phyloP scores from a whole-genome alignment of 2,797 vertebrate species.

The Spea hammondii region DNA sequence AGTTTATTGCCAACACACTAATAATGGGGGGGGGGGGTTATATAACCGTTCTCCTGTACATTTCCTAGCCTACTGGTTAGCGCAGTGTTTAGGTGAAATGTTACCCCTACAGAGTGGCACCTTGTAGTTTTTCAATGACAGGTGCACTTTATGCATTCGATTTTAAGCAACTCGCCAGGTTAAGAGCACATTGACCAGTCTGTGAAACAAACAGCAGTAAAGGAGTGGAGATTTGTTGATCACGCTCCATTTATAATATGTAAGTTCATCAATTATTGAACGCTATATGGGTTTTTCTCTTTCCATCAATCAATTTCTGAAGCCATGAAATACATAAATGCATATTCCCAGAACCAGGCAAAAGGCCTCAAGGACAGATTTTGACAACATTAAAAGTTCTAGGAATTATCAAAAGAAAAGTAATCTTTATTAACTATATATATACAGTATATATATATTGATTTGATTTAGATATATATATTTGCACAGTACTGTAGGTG shows the following conservation, averaged over 20 bases:
- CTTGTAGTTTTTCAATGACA: too few relatives aligned
- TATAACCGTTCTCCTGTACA: too few relatives aligned
- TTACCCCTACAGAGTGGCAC: too few relatives aligned
- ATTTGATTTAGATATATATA: too few relatives aligned
- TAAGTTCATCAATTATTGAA: constrained; percentile 59
- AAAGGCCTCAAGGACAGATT: constrained; percentile 26
- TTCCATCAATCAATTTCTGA: constrained; percentile 52
- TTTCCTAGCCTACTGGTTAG: too few relatives aligned
- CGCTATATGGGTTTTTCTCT: constrained; percentile 51
- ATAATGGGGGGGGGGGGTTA: too few relatives aligned
- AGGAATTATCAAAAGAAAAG: constrained; percentile 15
- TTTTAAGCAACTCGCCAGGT: neutral
- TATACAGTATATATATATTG: constrained; percentile 2
- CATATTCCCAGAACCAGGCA: constrained; percentile 45
- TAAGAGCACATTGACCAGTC: constrained; percentile 3
- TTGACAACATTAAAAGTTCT: constrained; percentile 40
- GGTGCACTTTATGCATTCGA: neutral
- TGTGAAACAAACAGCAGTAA: constrained; percentile 14
- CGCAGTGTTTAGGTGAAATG: too few relatives aligned
- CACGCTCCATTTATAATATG: constrained; percentile 49
- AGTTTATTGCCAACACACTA: too few relatives aligned
- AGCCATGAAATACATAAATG: constrained; percentile 55
- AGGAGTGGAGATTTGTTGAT: constrained; percentile 46
- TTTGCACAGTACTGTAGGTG: too few relatives aligned
- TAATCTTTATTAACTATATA: constrained; percentile 31